Percentiles rank a stretch among this genome's conserved stretches.
These are phyloP conservation scores for Lethenteron reissneri DNA, from an alignment of 2,113 vertebrate genomes.

Conservation along the genomic window DNA sequence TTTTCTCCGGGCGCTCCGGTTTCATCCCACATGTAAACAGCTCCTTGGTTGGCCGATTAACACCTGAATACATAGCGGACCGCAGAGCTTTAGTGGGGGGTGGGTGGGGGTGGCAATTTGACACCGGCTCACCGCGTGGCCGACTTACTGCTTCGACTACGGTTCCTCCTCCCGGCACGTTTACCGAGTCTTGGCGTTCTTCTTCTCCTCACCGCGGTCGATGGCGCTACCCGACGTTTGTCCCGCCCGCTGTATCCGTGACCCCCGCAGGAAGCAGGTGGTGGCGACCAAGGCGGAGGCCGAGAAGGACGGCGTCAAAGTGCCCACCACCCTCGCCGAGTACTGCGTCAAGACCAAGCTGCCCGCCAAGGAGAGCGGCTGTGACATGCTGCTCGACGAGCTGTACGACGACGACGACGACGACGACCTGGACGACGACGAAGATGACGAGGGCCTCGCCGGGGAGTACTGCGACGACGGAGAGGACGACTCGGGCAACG, in stretches of 20 bases:
- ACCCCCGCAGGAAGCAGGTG: conserved; percentile 56
- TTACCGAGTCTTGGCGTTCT: rapidly evolving
- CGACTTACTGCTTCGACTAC: not conserved
- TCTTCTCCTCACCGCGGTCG: not conserved
- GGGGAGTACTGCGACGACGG: conserved; percentile 50
- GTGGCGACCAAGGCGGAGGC: conserved; percentile 64
- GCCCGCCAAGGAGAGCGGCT: conserved; percentile 95
- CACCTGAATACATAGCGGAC: no score
- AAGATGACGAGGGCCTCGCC: not conserved
- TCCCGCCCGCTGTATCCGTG: not conserved
- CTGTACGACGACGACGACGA: conserved; percentile 88
- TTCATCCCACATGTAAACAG: no score
- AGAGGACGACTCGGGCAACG: conserved; percentile 74
- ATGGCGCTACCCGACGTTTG: rapidly evolving
- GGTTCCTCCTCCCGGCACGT: no score
- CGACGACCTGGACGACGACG: conserved; percentile 59
- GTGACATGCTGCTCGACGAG: conserved; percentile 92
- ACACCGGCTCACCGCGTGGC: not conserved
- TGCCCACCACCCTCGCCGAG: conserved; percentile 68
- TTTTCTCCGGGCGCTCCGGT: no score
- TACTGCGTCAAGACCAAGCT: conserved; percentile 91
- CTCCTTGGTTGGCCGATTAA: no score
- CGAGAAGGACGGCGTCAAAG: conserved; percentile 65
- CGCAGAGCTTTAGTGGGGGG: no score
- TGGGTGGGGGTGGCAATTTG: not conserved